These are phyloP conservation scores for Brenthis ino DNA, from an alignment of 2,888 invertebrate species.

Conservation along the genomic window DNA sequence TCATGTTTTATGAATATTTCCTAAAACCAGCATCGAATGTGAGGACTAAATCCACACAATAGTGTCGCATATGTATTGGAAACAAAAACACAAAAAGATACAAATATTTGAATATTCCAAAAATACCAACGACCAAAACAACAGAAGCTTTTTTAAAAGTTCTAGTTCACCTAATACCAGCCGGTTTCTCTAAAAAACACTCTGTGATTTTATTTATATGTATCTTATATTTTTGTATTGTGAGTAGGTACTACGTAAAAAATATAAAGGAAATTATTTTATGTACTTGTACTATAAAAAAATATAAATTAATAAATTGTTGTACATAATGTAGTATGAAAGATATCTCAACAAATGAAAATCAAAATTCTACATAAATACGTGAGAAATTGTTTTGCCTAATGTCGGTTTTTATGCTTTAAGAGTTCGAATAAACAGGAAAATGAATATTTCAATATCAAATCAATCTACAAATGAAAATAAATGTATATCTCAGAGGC, in stretches of 20 bases:
- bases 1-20: constrained; percentile 30
- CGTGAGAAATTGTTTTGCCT: too few species aligned
- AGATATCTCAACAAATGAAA: too few species aligned
- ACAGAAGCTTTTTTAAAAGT: constrained; percentile 7
- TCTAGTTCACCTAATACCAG: background rate
- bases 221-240: too few species aligned
- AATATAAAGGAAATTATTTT: too few species aligned
- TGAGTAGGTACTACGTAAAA: too few species aligned
- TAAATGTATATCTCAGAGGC: background rate
- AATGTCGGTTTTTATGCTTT: too few species aligned
- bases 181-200: background rate
- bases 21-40: constrained; percentile 28
- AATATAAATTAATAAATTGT: too few species aligned
- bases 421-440: background rate
- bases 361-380: too few species aligned
- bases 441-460: background rate
- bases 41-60: constrained; percentile 33
- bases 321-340: too few species aligned
- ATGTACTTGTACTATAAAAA: too few species aligned
- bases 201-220: too few species aligned
- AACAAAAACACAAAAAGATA: constrained; percentile 20
- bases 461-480: constrained; percentile 4
- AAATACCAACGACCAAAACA: constrained; percentile 14
- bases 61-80: constrained; percentile 31
- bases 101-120: constrained; percentile 12